Conservation (phyloP, 2,113 vertebrate species). For the Anoura caudifer region DNA sequence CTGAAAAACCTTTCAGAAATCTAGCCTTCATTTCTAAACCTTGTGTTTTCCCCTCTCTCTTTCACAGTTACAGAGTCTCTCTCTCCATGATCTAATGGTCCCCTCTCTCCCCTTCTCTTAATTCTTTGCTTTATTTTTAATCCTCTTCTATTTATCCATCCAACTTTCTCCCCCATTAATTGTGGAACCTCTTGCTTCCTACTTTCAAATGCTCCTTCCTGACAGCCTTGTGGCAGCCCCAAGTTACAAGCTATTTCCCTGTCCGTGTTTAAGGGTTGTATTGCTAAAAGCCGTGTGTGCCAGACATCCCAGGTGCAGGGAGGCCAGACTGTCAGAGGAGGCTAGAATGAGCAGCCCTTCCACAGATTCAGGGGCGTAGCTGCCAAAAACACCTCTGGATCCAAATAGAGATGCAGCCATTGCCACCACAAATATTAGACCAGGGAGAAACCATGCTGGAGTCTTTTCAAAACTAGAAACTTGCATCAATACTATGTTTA, state of each 20-base stretch:
- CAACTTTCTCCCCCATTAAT: background rate
- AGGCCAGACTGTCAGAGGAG: background rate
- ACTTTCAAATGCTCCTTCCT: background rate
- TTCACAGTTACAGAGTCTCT: background rate
- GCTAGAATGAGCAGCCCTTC: background rate
- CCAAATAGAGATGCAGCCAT: background rate
- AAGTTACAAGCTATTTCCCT: background rate
- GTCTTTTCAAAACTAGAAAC: background rate
- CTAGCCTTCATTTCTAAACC: background rate
- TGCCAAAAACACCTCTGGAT: background rate
- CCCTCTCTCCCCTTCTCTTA: background rate
- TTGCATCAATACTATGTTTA: background rate
- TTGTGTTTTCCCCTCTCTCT: background rate
- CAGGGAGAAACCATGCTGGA: background rate
- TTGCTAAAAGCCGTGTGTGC: background rate
- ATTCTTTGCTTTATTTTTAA: background rate
- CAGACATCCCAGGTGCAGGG: conserved; percentile 2
- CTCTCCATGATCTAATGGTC: background rate
- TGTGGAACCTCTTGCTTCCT: background rate
- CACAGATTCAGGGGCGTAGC: background rate
- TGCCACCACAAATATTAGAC: background rate
- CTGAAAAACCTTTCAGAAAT: background rate
- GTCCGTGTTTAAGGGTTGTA: background rate
- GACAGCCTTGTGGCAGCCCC: background rate
- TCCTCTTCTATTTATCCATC: background rate